Conservation (phyloP, 2,113 vertebrate species). For the Gobiocypris rarus region DNA sequence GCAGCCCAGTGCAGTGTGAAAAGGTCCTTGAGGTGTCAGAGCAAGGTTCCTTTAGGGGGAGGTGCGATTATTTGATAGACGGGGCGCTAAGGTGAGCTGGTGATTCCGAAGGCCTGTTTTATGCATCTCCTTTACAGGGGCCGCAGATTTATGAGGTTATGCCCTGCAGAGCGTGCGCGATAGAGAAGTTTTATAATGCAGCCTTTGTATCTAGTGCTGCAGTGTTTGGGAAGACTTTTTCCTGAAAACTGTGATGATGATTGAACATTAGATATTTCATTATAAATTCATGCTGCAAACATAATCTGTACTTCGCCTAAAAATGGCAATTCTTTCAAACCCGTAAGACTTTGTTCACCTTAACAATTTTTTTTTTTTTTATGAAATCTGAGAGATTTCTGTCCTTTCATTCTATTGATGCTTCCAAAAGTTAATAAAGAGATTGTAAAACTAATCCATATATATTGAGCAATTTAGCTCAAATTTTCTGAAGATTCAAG, state of each 20-base stretch:
- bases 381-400: too few species aligned
- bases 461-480: too few species aligned
- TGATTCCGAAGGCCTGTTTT: conserved; percentile 40
- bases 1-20: conserved; percentile 9
- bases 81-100: not conserved
- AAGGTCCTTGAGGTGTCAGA: conserved; percentile 66
- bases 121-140: conserved; percentile 54
- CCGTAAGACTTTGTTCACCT: too few species aligned
- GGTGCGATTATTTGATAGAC: not conserved
- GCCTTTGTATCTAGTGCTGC: conserved; percentile 14
- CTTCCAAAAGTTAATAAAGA: too few species aligned
- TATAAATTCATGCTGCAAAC: not conserved
- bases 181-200: conserved; percentile 21
- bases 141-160: conserved; percentile 42
- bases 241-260: not conserved
- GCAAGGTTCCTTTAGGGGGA: not conserved
- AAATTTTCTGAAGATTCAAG: too few species aligned
- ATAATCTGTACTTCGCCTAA: not conserved
- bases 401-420: too few species aligned
- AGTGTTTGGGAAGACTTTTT: not conserved
- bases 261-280: not conserved
- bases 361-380: too few species aligned
- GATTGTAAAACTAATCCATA: too few species aligned
- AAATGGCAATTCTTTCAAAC: not conserved
- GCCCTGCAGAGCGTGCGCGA: conserved; percentile 11